Base-by-base conservation (phyloP, 1,140 invertebrate species). In the Calycopis cecrops region DNA sequence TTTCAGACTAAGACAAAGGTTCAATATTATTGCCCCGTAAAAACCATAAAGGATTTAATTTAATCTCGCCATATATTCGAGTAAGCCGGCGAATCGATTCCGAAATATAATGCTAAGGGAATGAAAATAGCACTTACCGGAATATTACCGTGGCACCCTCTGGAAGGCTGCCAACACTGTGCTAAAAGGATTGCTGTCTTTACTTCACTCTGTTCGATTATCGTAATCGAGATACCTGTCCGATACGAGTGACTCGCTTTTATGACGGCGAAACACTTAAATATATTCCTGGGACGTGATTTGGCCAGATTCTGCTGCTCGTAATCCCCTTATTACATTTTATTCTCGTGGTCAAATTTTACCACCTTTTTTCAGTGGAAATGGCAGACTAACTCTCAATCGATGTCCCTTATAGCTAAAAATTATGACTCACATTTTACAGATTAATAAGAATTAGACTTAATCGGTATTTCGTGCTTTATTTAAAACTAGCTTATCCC, bases 151-250 rank as follows among this genome's bases (percentile, higher is more conserved):
- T 35, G 16, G 51, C 21, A 52, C 37, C 40, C 37, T 42, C 35
- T 52, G 37, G 51, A 52, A 28, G 40, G 10, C 37, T 38, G 51
- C 51, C 51, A 52, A 52, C 40, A 17, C 35, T 18, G 35, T 28
- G 21, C 51, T 52, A 40, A 40, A 40, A 52, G 51, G 51, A 52
- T 52, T 38, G 51, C 51, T 49, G 48, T 49, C 48, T 49, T 49
- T 49, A 21, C 48, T 42, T 38, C 50, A 52, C 51, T 52, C 51
- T 52, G 40, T 52, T 52, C 51, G 35, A 52, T 52, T 52, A 52
- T 21, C 40, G 35, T 52, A 52, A 52, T 52, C 37, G 51, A 35
- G 51, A 52, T 52, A 52, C 51, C 51, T 52, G 51, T 18, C 49
- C 38, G 51, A 28, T 40, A 52, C 51, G 48, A 14, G 12, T 18